phyloP scores from a whole-genome alignment of 92 coral and sea anemone genomes.

The Phenganax marumi region DNA sequence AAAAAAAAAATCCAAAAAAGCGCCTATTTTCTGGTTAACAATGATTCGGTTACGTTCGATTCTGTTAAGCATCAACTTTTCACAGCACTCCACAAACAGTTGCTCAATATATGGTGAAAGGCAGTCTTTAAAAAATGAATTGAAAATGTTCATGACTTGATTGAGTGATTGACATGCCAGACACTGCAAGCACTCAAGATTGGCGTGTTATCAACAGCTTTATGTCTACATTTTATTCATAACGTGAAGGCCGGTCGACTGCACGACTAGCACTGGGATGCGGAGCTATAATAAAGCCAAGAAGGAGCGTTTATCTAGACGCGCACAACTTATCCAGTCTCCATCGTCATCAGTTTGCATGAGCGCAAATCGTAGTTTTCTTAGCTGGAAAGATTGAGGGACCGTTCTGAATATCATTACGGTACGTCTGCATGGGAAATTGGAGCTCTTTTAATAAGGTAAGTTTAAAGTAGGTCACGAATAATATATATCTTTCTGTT shows the following conservation, averaged over 20 bases:
- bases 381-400: not conserved
- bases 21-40: not conserved
- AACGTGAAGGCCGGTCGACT: constrained; percentile 1
- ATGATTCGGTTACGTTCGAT: not conserved
- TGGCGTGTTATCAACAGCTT: constrained; percentile 15
- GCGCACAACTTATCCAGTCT: not conserved
- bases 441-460: too few species aligned
- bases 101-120: not conserved
- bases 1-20: not conserved
- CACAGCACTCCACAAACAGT: too few species aligned
- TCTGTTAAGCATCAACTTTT: too few species aligned
- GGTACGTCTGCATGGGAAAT: not conserved
- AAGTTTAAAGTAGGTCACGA: too few species aligned
- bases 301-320: not conserved
- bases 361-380: not conserved
- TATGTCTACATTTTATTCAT: constrained; percentile 43
- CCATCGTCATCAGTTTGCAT: not conserved
- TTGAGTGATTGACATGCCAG: constrained; percentile 25
- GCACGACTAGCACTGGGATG: not conserved
- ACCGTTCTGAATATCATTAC: not conserved
- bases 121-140: not conserved
- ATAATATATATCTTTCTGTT: too few species aligned
- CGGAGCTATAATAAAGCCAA: not conserved
- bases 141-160: not conserved
- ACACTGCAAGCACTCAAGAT: constrained; percentile 9